Evolutionary conservation across 2,113 vertebrate species (phyloP).

Genomic region (Damaliscus lunatus): DNA sequence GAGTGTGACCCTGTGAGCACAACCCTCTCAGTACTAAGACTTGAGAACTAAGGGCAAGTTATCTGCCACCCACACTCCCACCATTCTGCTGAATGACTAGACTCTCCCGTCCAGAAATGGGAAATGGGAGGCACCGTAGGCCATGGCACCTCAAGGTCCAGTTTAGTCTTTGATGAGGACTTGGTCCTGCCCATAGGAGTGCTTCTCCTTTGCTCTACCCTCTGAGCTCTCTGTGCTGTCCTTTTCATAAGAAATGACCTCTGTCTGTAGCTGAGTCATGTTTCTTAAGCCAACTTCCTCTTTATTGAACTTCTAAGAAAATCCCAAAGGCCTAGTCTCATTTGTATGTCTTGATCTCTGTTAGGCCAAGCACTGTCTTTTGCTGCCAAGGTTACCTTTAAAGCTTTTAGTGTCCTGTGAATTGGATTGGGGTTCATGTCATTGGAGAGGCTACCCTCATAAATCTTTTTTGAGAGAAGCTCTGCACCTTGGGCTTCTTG

Average conservation of each 20-base stretch:
- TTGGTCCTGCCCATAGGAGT: too few relatives aligned
- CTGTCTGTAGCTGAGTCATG: background rate
- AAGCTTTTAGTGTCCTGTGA: background rate
- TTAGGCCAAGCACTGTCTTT: background rate
- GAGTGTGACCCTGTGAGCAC: too few relatives aligned
- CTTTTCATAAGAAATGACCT: background rate
- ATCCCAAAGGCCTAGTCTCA: background rate
- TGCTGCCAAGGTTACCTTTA: background rate
- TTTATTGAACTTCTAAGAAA: background rate
- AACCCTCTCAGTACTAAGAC: too few relatives aligned
- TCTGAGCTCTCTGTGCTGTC: background rate
- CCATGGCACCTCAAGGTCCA: too few relatives aligned
- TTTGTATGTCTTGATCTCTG: background rate
- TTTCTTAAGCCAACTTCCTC: background rate
- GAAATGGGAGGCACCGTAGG: too few relatives aligned
- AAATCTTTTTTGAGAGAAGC: background rate
- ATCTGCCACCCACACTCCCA: too few relatives aligned
- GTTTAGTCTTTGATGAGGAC: too few relatives aligned
- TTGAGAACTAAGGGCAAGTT: too few relatives aligned
- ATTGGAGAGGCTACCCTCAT: background rate
- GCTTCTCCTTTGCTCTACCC: too few relatives aligned
- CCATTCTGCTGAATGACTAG: too few relatives aligned
- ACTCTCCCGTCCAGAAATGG: too few relatives aligned
- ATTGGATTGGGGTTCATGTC: background rate
- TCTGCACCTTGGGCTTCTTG: background rate